Conservation (phyloP, 1,140 invertebrate species). For the Reticulitermes speratus region DNA sequence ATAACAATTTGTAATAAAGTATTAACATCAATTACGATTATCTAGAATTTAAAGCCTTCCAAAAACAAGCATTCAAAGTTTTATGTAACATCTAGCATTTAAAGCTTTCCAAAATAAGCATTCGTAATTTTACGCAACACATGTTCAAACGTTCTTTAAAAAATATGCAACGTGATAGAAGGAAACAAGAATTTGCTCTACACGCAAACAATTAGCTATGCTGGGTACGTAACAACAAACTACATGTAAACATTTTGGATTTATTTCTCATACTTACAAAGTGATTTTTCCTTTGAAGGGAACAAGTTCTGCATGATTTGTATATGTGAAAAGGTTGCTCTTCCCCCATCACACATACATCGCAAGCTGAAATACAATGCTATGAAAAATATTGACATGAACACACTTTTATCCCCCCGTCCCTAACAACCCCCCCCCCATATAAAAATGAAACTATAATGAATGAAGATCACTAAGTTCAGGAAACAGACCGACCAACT, state of each 20-base stretch:
- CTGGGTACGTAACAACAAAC: background rate
- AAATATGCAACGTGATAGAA: background rate
- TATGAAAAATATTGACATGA: background rate
- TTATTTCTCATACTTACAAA: background rate
- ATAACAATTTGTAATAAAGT: background rate
- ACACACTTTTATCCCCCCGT: background rate
- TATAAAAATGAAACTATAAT: background rate
- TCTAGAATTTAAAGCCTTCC: constrained; percentile 5
- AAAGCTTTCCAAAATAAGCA: background rate
- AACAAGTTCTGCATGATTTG: background rate
- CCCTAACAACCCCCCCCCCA: background rate
- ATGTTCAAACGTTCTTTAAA: background rate
- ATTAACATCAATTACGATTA: background rate
- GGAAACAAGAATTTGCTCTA: constrained; percentile 12
- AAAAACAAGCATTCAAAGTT: background rate
- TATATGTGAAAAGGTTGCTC: background rate
- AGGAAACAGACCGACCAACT: background rate
- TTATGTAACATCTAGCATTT: background rate
- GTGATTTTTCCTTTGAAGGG: background rate
- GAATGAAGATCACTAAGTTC: background rate
- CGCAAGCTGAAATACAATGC: background rate
- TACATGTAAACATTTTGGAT: background rate
- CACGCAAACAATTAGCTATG: constrained; percentile 11
- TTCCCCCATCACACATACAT: background rate
- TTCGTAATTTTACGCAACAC: background rate